Evolutionary conservation across 2,888 invertebrate species (phyloP).

Genomic region (Hypomecis atomaria): DNA sequence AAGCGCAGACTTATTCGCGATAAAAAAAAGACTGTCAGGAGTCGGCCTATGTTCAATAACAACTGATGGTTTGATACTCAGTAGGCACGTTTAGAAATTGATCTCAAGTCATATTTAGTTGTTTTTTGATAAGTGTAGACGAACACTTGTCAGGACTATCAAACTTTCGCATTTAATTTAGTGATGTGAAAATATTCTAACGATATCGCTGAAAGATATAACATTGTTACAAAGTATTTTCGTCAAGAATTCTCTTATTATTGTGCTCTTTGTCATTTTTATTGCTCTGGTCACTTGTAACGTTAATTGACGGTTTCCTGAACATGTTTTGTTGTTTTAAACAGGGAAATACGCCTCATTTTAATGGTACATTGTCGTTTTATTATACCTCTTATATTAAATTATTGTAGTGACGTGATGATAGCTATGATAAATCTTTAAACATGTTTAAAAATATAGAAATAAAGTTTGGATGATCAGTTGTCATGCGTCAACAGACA

Average conservation of each 20-base stretch:
- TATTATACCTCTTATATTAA: background rate
- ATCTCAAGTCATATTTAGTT: no score
- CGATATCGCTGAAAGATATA: slow-evolving; percentile 27
- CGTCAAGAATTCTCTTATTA: slow-evolving; percentile 9
- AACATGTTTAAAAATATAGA: no score
- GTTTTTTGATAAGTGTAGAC: no score
- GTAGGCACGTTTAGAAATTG: no score
- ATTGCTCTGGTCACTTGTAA: slow-evolving; percentile 23
- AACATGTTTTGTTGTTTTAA: slow-evolving; percentile 16
- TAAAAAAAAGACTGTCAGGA: no score
- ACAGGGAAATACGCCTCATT: slow-evolving; percentile 2
- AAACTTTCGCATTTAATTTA: slow-evolving; percentile 2
- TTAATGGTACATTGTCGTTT: background rate
- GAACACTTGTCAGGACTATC: background rate
- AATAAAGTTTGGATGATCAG: no score
- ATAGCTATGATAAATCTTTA: background rate
- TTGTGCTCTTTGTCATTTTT: slow-evolving; percentile 29
- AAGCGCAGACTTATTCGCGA: no score
- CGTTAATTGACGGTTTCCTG: slow-evolving; percentile 31
- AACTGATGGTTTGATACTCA: no score
- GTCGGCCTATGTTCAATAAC: no score
- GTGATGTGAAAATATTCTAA: slow-evolving; percentile 13
- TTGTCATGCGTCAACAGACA: no score
- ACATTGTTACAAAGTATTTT: slow-evolving; percentile 26
- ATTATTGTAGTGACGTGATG: no score